Base-by-base conservation (phyloP, 1,140 invertebrate species). In the Drosophila watanabei region DNA sequence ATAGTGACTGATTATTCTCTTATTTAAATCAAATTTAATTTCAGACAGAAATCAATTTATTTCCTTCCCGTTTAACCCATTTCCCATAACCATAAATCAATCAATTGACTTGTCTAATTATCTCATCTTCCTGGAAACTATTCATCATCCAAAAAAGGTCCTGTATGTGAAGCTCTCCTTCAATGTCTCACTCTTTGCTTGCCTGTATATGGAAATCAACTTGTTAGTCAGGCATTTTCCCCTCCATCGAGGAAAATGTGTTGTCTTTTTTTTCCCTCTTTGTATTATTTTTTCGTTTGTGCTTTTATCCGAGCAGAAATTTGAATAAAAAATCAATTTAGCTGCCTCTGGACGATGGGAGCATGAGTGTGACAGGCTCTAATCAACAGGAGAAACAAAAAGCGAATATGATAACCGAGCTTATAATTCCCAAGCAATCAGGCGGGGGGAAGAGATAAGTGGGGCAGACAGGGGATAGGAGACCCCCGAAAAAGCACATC, bases 291-390 rank as follows among this genome's bases (percentile, higher is more conserved):
- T 45, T 45, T 65, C 63, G 64, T 69, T 69, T 48, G 46, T 11
- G 46, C 24, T 24, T 24, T 2, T 24, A 24, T 24, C 24, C 24
- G 14, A 9, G 13, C 48, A 49, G 18, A 70, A 82, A 88, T 88
- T 89, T 88, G 69, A 88, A 88, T 88, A 88, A 88, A 88, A 79
- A 79, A 88, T 83, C 84, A 88, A 88, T 88, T 87, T 87, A 61
- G 66, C 20, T 57, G 61, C 52, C n/a, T 71, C 28, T 43, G 62
- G 39, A 49, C 43, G 48, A 13, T 46, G 41, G 11, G 5, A 37
- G 43, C 43, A 54, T 20, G 52, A 24, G 52, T 46, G 65, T 73
- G 68, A 45, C 63, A 76, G 73, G 37, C 56, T 57, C 59, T 58
- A 59, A 65, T 54, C 20, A 73, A 63, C 73, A 68, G 49, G 54